Base-by-base conservation (phyloP, 2,888 invertebrate species). In the Synanthedon andrenaeformis region DNA sequence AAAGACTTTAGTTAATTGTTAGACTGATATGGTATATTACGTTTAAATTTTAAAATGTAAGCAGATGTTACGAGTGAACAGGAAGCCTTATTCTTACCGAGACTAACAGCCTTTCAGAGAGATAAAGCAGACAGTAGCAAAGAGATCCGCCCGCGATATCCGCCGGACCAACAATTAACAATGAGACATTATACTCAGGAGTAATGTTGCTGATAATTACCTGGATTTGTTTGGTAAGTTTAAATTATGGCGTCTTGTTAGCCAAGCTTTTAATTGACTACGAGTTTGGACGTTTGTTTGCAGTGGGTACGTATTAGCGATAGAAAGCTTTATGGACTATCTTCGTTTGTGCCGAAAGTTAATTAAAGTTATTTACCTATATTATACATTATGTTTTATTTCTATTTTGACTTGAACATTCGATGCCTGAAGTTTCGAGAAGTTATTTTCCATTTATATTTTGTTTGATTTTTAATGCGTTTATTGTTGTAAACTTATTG, bases 61-160 rank as follows among this genome's bases (percentile, higher is more conserved):
- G 35, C 35, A 35, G 35, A 35, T 35, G 35, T 35, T 10, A 35
- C 35, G 35, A 35, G 35, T 42, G 57, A 55, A 54, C 52, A 54
- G 57, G 23, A 4, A 19, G 4, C 57, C 52, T 57, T 57, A 55
- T 12, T 48, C 35, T 50, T 49, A 65, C 65, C 64, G 64, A 64
- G 61, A 62, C 65, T 62, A 60, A 58, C 41, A 51, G 13, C 51
- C 13, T 35, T 50, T 52, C 50, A 62, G 65, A 66, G 59, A 82
- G 86, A 86, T 86, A 86, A 82, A 67, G 69, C 62, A 58, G 79
- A 80, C 81, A 75, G 64, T 65, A 59, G 64, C 80, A 83, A 83
- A 87, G 86, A 87, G 86, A 87, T 87, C 86, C 86, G 86, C 72
- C 73, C 59, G 63, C 68, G 86, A 86, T 86, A 84, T 69, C 67